A percentile compares a stretch with the other conserved stretches of the same genome.
Evolutionary conservation across 2,888 invertebrate genomes (phyloP).

Genomic region (Diploptera punctata): DNA sequence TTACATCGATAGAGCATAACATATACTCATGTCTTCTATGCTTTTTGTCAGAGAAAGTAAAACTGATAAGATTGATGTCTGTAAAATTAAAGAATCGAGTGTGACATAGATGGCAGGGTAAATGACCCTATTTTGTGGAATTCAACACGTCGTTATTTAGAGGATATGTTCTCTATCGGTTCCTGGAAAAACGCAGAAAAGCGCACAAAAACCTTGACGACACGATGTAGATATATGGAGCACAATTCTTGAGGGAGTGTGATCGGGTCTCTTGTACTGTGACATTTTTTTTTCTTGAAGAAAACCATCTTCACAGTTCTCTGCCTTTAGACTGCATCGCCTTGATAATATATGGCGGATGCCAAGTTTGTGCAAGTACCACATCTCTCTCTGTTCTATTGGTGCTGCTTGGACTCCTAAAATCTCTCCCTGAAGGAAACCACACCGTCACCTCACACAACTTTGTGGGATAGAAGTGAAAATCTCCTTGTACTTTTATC

Average conservation of each 20-base stretch:
- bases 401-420: background rate
- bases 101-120: no score
- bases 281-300: background rate
- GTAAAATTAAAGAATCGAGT: no score
- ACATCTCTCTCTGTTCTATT: background rate
- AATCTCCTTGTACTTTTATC: slow-evolving; percentile 7
- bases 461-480: background rate
- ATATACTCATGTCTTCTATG: no score
- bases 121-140: no score
- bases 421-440: slow-evolving; percentile 8
- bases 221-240: background rate
- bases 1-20: no score
- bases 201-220: background rate
- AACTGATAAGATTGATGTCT: no score
- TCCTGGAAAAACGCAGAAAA: no score
- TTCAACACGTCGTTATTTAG: no score
- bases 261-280: background rate
- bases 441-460: background rate
- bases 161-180: no score
- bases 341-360: background rate
- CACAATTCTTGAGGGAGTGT: background rate
- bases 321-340: background rate
- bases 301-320: background rate
- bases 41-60: no score
- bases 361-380: background rate